Conservation (phyloP, 1,140 invertebrate species). For the Alviniconcha marisindica region DNA sequence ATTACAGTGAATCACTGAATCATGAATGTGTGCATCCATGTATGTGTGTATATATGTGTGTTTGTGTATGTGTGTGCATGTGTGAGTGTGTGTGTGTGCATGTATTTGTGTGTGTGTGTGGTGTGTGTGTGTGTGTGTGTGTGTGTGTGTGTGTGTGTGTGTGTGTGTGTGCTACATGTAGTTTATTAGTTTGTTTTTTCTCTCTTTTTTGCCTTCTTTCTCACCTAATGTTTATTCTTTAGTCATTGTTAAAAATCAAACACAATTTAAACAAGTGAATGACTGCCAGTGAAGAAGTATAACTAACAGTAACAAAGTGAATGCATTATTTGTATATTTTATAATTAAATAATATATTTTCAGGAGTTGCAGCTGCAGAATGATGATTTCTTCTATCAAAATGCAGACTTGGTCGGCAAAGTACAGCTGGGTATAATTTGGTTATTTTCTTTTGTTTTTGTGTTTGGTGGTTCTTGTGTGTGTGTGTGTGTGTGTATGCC, state of each 20-base stretch:
- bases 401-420: constrained; percentile 38
- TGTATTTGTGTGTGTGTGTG: not conserved
- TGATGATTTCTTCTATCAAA: constrained; percentile 38
- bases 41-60: not conserved
- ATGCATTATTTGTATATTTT: too few relatives aligned
- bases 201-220: not conserved
- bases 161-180: constrained; percentile 6
- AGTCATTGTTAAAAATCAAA: not conserved
- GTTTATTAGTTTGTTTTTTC: not conserved
- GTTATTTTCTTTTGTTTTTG: not conserved
- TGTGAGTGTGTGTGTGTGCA: not conserved
- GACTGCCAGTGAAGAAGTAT: too few relatives aligned
- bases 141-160: not conserved
- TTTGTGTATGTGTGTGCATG: too few relatives aligned
- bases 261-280: too few relatives aligned
- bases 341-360: not conserved
- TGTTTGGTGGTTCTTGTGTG: not conserved
- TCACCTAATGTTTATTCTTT: not conserved
- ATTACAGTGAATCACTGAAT: too few relatives aligned
- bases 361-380: constrained; percentile 38
- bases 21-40: not conserved
- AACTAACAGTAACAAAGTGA: too few relatives aligned
- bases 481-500: too few relatives aligned
- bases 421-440: constrained; percentile 40
- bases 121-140: not conserved